phyloP scores from a whole-genome alignment of 2,888 invertebrate genomes.

The Cerastoderma edule region DNA sequence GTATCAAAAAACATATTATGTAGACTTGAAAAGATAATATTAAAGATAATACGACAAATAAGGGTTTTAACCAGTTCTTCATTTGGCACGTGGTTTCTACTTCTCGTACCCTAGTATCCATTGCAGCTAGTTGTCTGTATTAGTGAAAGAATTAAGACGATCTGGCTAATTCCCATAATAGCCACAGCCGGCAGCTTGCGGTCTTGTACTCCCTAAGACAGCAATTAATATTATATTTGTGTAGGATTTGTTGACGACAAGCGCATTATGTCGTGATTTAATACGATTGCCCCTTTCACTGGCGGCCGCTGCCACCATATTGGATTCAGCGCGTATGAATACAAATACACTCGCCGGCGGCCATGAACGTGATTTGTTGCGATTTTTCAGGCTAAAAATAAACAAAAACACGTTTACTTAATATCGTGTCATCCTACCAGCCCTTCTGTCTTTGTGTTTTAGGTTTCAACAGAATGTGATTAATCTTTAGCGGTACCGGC shows the following conservation, averaged over 20 bases:
- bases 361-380: constrained; percentile 27
- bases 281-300: constrained; percentile 25
- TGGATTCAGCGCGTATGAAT: constrained; percentile 15
- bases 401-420: constrained; percentile 32
- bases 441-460: constrained; percentile 24
- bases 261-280: constrained; percentile 42
- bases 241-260: constrained; percentile 47
- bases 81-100: too few relatives aligned
- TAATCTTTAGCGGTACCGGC: too few relatives aligned
- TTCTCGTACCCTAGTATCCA: too few relatives aligned
- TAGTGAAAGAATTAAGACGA: too few relatives aligned
- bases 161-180: constrained; percentile 33
- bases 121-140: too few relatives aligned
- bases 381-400: constrained; percentile 20
- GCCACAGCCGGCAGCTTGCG: constrained; percentile 39
- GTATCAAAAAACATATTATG: too few relatives aligned
- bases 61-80: too few relatives aligned
- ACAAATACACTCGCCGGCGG: constrained; percentile 7
- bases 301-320: constrained; percentile 20
- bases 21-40: too few relatives aligned
- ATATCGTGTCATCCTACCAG: constrained; percentile 20
- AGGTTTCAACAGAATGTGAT: neutral
- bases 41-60: too few relatives aligned
- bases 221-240: constrained; percentile 56
- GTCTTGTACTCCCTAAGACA: constrained; percentile 24